phyloP scores from a whole-genome alignment of 2,113 vertebrate genomes.

The Lanius ludovicianus region DNA sequence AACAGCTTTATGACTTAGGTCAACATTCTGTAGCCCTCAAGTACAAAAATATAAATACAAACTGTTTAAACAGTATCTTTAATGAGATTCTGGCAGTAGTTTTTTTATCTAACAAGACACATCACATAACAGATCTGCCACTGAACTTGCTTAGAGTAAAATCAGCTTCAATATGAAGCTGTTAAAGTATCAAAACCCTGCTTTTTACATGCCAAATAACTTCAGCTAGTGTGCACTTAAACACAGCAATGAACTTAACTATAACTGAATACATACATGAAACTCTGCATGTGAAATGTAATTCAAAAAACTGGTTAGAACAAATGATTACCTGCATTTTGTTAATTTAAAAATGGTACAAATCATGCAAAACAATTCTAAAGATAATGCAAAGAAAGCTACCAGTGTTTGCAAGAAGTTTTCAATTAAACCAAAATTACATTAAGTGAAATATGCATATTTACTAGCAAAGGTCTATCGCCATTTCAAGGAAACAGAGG shows the following conservation, averaged over 20 bases:
- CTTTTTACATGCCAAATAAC: slow-evolving; percentile 81
- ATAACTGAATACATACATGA: slow-evolving; percentile 70
- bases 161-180: slow-evolving; percentile 86
- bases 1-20: slow-evolving; percentile 30
- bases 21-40: slow-evolving; percentile 51
- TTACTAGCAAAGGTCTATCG: slow-evolving; percentile 65
- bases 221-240: slow-evolving; percentile 73
- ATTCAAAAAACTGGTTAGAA: slow-evolving; percentile 67
- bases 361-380: slow-evolving; percentile 74
- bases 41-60: slow-evolving; percentile 76
- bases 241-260: slow-evolving; percentile 66
- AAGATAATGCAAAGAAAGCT: slow-evolving; percentile 67
- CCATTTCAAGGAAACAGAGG: slow-evolving; percentile 58
- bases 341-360: slow-evolving; percentile 71
- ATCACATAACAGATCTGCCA: slow-evolving; percentile 72
- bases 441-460: slow-evolving; percentile 49
- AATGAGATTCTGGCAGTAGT: slow-evolving; percentile 78
- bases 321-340: slow-evolving; percentile 47
- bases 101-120: slow-evolving; percentile 75
- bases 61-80: slow-evolving; percentile 76
- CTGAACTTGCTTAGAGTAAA: slow-evolving; percentile 71
- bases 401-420: slow-evolving; percentile 62
- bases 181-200: slow-evolving; percentile 70
- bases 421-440: slow-evolving; percentile 64
- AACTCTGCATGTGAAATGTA: slow-evolving; percentile 66